These are phyloP conservation scores for Crossocerus cetratus DNA, from an alignment of 2,888 invertebrate genomes.

Conservation along the genomic window DNA sequence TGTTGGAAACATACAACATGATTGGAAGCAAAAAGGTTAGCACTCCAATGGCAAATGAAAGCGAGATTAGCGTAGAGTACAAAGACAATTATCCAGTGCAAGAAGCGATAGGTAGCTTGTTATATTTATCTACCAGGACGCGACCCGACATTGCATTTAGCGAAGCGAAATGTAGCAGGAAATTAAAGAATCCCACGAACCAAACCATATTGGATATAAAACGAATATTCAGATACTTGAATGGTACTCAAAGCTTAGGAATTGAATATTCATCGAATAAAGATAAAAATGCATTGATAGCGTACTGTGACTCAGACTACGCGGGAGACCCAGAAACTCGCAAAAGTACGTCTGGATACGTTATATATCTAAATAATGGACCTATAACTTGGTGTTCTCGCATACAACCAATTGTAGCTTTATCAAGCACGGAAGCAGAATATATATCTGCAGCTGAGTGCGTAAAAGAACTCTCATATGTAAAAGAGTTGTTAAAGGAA, in stretches of 20 bases:
- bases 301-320: slow-evolving; percentile 10
- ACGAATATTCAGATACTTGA: background rate
- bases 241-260: slow-evolving; percentile 10
- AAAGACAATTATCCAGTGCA: background rate
- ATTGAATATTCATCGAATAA: background rate
- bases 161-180: background rate
- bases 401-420: slow-evolving; percentile 1
- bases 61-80: background rate
- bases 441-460: slow-evolving; percentile 4
- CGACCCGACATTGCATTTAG: slow-evolving; percentile 1
- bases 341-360: slow-evolving; percentile 11
- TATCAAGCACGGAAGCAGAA: too few relatives aligned
- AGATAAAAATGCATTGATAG: background rate
- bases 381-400: slow-evolving; percentile 7
- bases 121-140: slow-evolving; percentile 3
- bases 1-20: slow-evolving; percentile 4
- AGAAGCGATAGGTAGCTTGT: background rate
- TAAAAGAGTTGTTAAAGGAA: slow-evolving; percentile 7
- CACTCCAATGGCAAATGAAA: background rate
- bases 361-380: slow-evolving; percentile 1
- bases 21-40: background rate
- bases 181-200: background rate
- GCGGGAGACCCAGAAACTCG: background rate
- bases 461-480: slow-evolving; percentile 3
- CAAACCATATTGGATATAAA: background rate